Evolutionary conservation across 2,888 invertebrate genomes (phyloP).

Genomic region (Hylaea fasciaria): DNA sequence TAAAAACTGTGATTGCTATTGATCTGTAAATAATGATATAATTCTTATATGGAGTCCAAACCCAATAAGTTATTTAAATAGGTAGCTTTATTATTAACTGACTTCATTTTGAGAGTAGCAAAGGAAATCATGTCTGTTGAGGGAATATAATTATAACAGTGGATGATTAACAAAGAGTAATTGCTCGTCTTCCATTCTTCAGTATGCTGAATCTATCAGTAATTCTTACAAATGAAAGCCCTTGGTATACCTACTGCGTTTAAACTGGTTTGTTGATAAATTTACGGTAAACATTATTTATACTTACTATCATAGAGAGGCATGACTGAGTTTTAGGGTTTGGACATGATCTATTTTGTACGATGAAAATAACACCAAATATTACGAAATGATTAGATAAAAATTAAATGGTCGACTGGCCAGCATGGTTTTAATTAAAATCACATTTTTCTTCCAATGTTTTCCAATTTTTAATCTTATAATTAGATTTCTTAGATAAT

Average conservation of each 20-base stretch:
- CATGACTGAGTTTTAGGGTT: conserved; percentile 1
- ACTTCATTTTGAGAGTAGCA: background rate
- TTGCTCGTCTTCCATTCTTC: no score
- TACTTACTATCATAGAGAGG: no score
- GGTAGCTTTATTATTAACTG: background rate
- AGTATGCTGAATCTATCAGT: no score
- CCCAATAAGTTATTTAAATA: conserved; percentile 12
- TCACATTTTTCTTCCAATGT: conserved; percentile 51
- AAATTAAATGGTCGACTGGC: conserved; percentile 5
- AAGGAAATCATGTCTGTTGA: no score
- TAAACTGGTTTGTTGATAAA: no score
- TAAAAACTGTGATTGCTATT: conserved; percentile 49
- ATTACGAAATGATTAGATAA: conserved; percentile 5
- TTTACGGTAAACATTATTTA: no score
- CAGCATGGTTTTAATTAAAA: conserved; percentile 5
- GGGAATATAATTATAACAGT: no score
- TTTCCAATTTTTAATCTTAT: conserved; percentile 44
- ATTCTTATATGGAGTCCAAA: conserved; percentile 10
- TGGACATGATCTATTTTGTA: background rate
- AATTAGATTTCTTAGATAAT: conserved; percentile 42
- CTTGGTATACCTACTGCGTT: no score
- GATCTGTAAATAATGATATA: conserved; percentile 39
- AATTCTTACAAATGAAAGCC: no score
- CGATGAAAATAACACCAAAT: conserved; percentile 15
- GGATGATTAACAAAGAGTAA: no score